Conservation (phyloP, 2,888 invertebrate genomes). For the Chydorus sphaericus region DNA sequence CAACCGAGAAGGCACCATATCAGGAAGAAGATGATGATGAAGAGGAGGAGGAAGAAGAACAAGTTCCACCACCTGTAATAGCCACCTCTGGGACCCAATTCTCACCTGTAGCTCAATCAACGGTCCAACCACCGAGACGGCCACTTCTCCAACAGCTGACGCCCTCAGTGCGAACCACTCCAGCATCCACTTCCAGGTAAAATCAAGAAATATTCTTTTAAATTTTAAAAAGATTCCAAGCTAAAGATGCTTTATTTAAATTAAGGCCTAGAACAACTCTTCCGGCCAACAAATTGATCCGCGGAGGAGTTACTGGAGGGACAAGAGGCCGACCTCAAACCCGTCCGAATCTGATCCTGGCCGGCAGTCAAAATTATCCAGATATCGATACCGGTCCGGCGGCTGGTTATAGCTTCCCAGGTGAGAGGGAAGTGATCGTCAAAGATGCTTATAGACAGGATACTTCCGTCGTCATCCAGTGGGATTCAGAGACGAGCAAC, state of each 20-base stretch:
- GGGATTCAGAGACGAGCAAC: slow-evolving; percentile 76
- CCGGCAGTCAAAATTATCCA: neutral
- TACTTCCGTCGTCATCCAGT: slow-evolving; percentile 64
- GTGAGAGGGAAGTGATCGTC: slow-evolving; percentile 54
- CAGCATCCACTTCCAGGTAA: neutral
- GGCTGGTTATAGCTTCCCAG: too few relatives aligned
- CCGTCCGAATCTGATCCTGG: slow-evolving; percentile 14
- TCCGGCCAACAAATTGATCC: neutral
- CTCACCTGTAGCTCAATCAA: slow-evolving; percentile 16
- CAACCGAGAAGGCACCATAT: neutral
- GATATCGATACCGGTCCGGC: neutral
- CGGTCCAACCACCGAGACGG: slow-evolving; percentile 1
- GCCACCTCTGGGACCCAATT: neutral
- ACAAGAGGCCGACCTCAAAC: neutral
- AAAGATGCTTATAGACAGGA: slow-evolving; percentile 69
- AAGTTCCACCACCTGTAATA: neutral
- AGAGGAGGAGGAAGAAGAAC: neutral
- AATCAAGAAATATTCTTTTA: neutral
- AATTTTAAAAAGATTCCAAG: neutral
- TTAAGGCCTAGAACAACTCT: too few relatives aligned
- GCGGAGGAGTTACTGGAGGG: neutral
- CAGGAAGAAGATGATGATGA: neutral
- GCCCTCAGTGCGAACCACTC: slow-evolving; percentile 16
- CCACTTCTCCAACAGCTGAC: slow-evolving; percentile 3
- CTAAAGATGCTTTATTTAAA: too few relatives aligned